phyloP scores from a whole-genome alignment of 2,797 vertebrate genomes.

The Hozukius guyotensis region DNA sequence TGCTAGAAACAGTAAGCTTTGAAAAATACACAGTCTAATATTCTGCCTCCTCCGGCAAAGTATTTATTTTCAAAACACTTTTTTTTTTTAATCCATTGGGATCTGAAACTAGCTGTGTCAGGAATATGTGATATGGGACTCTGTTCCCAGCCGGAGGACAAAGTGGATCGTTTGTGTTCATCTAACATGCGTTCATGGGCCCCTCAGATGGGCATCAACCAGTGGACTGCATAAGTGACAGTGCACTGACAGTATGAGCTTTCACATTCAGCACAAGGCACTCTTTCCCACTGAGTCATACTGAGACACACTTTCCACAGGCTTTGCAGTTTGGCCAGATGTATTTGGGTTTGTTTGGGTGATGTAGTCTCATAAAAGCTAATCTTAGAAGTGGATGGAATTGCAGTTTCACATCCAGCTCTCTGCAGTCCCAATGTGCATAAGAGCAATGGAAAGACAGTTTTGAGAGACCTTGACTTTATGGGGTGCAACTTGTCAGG shows the following conservation, averaged over 20 bases:
- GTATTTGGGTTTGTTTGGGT: background rate
- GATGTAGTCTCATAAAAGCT: background rate
- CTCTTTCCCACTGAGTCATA: background rate
- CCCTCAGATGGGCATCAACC: background rate
- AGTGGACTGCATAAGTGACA: background rate
- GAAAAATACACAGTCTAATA: background rate
- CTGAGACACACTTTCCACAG: background rate
- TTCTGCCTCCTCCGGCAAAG: background rate
- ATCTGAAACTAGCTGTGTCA: background rate
- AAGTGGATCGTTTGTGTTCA: background rate
- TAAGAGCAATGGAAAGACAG: background rate
- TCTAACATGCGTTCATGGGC: background rate
- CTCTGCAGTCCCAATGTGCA: background rate
- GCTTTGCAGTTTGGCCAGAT: background rate
- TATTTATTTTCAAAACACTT: background rate
- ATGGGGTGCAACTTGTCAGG: background rate
- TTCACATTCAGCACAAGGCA: constrained; percentile 7
- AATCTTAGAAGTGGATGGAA: constrained; percentile 5
- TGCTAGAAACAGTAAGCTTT: background rate
- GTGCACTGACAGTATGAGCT: background rate
- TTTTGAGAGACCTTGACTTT: background rate
- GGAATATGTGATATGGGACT: background rate
- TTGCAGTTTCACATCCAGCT: constrained; percentile 9
- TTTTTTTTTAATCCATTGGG: background rate
- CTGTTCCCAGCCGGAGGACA: background rate